Evolutionary conservation across 2,797 vertebrate genomes (phyloP), one percentile per base, ranked within the genome.

Genomic region (Halcyon chelicuti): DNA sequence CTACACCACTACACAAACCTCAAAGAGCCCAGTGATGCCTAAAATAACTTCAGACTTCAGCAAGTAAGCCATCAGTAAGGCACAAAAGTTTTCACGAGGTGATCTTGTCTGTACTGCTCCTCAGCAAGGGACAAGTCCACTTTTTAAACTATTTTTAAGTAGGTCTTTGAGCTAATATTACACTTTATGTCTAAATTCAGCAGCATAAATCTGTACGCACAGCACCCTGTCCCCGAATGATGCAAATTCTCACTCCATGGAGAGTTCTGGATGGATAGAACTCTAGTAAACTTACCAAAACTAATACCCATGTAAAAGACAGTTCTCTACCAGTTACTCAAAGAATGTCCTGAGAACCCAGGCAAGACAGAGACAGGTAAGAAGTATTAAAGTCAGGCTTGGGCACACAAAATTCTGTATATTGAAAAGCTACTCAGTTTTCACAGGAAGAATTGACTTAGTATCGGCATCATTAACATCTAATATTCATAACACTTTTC

Each of bases 201-300:
- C 63, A 63, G 47, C 33, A 51, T n/a, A 52, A 23, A 46, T 5
- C 39, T 19, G 18, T 2, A 28, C 1, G 8, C 60, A 33, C 1
- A 1, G 31, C 9, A 65, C 8, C 6, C 11, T 14, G 1, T 2
- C 49, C 54, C 55, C 1, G 3, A 17, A 31, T 14, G 9, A 60
- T 10, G 17, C 21, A 76, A 49, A 21, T 37, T 77, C 57, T 5
- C 1, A 14, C 3, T 35, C 23, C 52, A 19, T 11, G 3, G 28
- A 46, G 28, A 14, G 65, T 73, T 88, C 14, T 29, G 19, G 72
- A 51, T 20, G 28, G 31, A 23, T 10, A 52, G 0, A 29, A 63
- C 15, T 25, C 44, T 6, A 29, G n/a, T 13, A 70, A 66, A 79
- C 8, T 65, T 57, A 67, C 37, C 22, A 47, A n/a, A 72, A 79